phyloP scores from a whole-genome alignment of 2,797 vertebrate genomes.

The Danio tinwini region DNA sequence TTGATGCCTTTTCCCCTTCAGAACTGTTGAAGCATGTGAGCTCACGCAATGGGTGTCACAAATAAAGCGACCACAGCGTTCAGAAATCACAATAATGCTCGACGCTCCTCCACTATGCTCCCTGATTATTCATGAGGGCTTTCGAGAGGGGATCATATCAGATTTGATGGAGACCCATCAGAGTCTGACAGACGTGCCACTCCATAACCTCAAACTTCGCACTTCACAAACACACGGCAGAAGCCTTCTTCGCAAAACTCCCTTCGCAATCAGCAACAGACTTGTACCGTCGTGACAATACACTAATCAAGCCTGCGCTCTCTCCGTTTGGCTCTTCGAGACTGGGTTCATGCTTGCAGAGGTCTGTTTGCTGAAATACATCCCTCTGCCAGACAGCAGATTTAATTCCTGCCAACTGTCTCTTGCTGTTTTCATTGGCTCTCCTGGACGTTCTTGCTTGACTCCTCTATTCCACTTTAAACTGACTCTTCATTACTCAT shows the following conservation, averaged over 20 bases:
- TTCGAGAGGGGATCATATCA: slow-evolving; percentile 61
- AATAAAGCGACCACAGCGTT: background rate
- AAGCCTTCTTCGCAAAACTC: slow-evolving; percentile 56
- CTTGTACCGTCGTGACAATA: slow-evolving; percentile 71
- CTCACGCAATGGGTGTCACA: background rate
- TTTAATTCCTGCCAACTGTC: slow-evolving; percentile 77
- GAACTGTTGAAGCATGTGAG: background rate
- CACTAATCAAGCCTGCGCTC: slow-evolving; percentile 72
- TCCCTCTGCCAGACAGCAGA: slow-evolving; percentile 80
- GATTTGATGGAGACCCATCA: slow-evolving; percentile 76
- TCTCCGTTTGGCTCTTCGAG: slow-evolving; percentile 64
- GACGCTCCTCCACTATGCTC: slow-evolving; percentile 48
- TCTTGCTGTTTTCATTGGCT: slow-evolving; percentile 50
- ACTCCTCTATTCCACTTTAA: background rate
- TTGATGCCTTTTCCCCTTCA: background rate
- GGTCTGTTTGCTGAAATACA: slow-evolving; percentile 78
- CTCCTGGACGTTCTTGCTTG: slow-evolving; percentile 17
- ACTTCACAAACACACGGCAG: slow-evolving; percentile 49
- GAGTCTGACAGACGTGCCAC: slow-evolving; percentile 71
- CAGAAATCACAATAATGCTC: slow-evolving; percentile 20
- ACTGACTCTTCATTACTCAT: background rate
- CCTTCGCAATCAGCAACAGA: slow-evolving; percentile 70
- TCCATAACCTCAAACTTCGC: slow-evolving; percentile 59
- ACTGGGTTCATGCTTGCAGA: slow-evolving; percentile 71
- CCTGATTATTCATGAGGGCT: slow-evolving; percentile 63